A percentile compares a stretch with the other conserved stretches of the same genome.
Evolutionary conservation across 2,888 invertebrate genomes (phyloP).

Genomic region (Taenaris catops): DNA sequence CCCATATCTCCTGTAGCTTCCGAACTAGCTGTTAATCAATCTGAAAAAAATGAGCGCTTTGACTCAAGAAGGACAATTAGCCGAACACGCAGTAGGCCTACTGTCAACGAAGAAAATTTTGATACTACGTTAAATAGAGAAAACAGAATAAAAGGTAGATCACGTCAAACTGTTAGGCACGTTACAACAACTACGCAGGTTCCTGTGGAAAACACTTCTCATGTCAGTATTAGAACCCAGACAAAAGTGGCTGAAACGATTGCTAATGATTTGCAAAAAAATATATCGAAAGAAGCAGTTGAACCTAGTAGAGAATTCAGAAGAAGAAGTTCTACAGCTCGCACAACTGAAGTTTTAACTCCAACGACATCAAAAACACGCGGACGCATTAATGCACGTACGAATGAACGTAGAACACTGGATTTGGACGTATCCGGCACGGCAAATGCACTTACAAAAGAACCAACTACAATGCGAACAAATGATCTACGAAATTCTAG

Average conservation of each 20-base stretch:
- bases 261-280: constrained; percentile 45
- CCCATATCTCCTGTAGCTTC: constrained; percentile 29
- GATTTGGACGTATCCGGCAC: constrained; percentile 60
- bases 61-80: constrained; percentile 53
- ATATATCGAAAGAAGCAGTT: constrained; percentile 36
- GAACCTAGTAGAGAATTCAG: constrained; percentile 41
- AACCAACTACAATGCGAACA: constrained; percentile 46
- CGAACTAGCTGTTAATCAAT: constrained; percentile 33
- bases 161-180: constrained; percentile 32
- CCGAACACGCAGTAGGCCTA: constrained; percentile 51
- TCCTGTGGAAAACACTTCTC: constrained; percentile 9
- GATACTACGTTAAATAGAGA: constrained; percentile 39
- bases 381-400: constrained; percentile 37
- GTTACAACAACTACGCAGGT: constrained; percentile 18
- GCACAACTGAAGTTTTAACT: constrained; percentile 36
- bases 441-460: constrained; percentile 48
- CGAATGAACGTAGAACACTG: constrained; percentile 38
- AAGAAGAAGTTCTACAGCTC: constrained; percentile 45
- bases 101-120: constrained; percentile 35
- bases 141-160: constrained; percentile 39
- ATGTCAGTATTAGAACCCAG: constrained; percentile 10
- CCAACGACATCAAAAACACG: constrained; percentile 36
- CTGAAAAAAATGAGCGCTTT: constrained; percentile 53
- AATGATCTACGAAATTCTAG: constrained; percentile 48
- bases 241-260: constrained; percentile 32